Conservation (phyloP, 1,140 invertebrate genomes). For the Drosophila kurseongensis region DNA sequence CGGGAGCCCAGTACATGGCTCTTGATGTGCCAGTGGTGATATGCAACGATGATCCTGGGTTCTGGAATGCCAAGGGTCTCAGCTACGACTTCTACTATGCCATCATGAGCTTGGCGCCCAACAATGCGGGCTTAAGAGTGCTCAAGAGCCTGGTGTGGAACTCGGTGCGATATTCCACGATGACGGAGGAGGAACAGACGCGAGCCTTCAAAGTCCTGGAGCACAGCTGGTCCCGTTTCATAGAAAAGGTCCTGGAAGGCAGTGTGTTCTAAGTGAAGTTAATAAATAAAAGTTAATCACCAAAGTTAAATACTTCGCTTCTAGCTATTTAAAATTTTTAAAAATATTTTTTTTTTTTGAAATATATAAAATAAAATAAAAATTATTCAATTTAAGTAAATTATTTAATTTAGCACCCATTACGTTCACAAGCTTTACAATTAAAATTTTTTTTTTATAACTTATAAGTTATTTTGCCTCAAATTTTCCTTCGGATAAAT, state of each 20-base stretch:
- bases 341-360: too few species aligned
- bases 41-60: slow-evolving; percentile 89
- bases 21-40: slow-evolving; percentile 87
- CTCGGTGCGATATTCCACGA: slow-evolving; percentile 85
- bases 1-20: slow-evolving; percentile 88
- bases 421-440: too few species aligned
- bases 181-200: slow-evolving; percentile 49
- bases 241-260: slow-evolving; percentile 65
- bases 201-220: slow-evolving; percentile 60
- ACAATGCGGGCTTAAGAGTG: slow-evolving; percentile 87
- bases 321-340: too few species aligned
- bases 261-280: slow-evolving; percentile 44
- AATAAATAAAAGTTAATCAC: slow-evolving; percentile 1
- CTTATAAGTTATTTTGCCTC: too few species aligned
- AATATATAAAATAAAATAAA: too few species aligned
- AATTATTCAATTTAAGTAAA: too few species aligned
- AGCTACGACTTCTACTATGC: slow-evolving; percentile 91
- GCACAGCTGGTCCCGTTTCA: slow-evolving; percentile 62
- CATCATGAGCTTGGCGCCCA: slow-evolving; percentile 89
- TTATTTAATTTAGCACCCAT: too few species aligned
- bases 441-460: too few species aligned
- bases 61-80: slow-evolving; percentile 88
- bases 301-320: not conserved
- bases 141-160: slow-evolving; percentile 90
- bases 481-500: not conserved